phyloP scores from a whole-genome alignment of 2,797 vertebrate genomes.

The Leptatherina wallacei region DNA sequence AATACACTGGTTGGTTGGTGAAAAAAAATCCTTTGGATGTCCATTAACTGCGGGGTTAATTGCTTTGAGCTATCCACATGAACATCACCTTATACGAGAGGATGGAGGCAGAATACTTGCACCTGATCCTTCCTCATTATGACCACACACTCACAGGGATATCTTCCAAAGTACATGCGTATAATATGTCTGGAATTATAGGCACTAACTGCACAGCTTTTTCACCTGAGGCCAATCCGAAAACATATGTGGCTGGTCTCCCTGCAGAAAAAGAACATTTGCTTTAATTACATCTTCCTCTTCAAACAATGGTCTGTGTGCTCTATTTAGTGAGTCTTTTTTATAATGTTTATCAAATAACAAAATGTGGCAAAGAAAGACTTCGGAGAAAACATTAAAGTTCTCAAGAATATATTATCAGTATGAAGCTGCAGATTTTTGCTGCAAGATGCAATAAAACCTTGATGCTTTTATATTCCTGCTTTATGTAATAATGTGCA shows the following conservation, averaged over 20 bases:
- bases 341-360: conserved; percentile 5
- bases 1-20: conserved; percentile 8
- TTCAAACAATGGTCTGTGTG: background rate
- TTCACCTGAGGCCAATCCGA: conserved; percentile 29
- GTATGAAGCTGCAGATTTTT: background rate
- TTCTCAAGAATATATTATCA: background rate
- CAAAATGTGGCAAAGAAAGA: background rate
- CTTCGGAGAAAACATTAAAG: background rate
- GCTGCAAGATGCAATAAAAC: background rate
- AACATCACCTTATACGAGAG: conserved; percentile 44
- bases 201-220: background rate
- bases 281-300: conserved; percentile 18
- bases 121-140: conserved; percentile 34
- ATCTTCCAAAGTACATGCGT: conserved; percentile 21
- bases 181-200: conserved; percentile 27
- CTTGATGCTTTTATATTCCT: background rate
- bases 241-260: background rate
- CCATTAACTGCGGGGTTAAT: conserved; percentile 52
- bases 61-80: conserved; percentile 30
- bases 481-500: background rate
- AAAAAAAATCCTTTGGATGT: conserved; percentile 47
- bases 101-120: conserved; percentile 10
- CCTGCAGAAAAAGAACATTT: conserved; percentile 22
- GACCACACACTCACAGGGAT: conserved; percentile 1
- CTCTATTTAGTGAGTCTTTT: background rate